Percentiles rank a stretch among this genome's conserved stretches.
Evolutionary conservation across 1,140 invertebrate species (phyloP).

Genomic region (Cydia splendana): DNA sequence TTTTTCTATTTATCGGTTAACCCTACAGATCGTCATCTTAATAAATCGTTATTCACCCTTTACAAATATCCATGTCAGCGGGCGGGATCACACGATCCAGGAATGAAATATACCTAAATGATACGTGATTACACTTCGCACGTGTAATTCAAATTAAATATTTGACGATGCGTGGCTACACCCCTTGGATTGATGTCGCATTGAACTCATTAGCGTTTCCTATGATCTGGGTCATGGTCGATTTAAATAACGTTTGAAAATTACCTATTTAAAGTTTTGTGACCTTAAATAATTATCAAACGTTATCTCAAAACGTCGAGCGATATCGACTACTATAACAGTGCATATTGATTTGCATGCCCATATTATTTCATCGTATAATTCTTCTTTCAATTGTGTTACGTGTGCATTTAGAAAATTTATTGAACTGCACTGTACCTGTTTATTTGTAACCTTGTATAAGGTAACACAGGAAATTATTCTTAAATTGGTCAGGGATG

Average conservation of each 20-base stretch:
- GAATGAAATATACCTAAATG: not conserved
- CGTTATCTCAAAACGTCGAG: too few relatives aligned
- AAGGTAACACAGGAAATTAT: too few relatives aligned
- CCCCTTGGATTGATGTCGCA: not conserved
- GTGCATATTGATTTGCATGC: too few relatives aligned
- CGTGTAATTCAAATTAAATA: conserved; percentile 23
- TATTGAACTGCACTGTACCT: too few relatives aligned
- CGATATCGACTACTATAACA: too few relatives aligned
- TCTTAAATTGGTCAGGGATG: too few relatives aligned
- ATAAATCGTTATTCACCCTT: not conserved
- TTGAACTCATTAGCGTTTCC: not conserved
- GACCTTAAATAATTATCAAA: not conserved
- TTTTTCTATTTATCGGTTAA: not conserved
- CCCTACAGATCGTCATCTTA: too few relatives aligned
- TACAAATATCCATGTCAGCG: conserved; percentile 8
- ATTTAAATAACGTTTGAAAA: not conserved
- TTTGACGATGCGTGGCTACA: conserved; percentile 20
- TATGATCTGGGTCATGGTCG: conserved; percentile 1
- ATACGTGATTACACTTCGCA: conserved; percentile 2
- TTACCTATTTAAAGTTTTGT: too few relatives aligned
- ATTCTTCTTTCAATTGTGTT: too few relatives aligned
- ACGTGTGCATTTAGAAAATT: too few relatives aligned
- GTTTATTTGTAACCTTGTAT: too few relatives aligned
- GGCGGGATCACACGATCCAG: not conserved
- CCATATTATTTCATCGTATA: too few relatives aligned